These are phyloP conservation scores for Lamellibrachia satsuma DNA, from an alignment of 2,888 invertebrate genomes.

Conservation along the genomic window DNA sequence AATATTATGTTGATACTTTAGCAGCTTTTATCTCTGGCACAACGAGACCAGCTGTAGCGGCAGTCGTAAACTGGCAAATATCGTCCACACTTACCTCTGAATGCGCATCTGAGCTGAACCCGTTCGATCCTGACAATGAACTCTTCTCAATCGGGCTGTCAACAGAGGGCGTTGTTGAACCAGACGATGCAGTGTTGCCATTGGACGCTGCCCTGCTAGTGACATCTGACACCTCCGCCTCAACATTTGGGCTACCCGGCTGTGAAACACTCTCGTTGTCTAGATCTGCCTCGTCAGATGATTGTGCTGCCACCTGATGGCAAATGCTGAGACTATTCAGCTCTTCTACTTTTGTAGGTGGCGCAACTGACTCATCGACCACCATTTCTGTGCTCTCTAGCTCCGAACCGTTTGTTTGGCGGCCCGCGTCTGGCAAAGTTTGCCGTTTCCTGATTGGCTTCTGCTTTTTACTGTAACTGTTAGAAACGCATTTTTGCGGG, in stretches of 20 bases:
- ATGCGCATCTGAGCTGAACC: slow-evolving; percentile 25
- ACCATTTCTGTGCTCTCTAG: background rate
- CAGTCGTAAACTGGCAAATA: background rate
- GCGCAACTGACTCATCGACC: background rate
- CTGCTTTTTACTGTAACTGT: background rate
- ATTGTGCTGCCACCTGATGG: slow-evolving; percentile 2
- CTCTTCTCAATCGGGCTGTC: background rate
- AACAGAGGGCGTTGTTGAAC: background rate
- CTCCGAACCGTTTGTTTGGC: background rate
- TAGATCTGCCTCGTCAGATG: background rate
- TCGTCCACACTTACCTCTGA: slow-evolving; percentile 24
- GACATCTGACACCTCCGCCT: slow-evolving; percentile 19
- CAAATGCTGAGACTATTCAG: background rate
- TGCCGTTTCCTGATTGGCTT: background rate
- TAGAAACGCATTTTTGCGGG: background rate
- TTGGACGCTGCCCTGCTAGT: slow-evolving; percentile 14
- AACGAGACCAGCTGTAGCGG: background rate
- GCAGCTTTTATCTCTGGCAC: background rate
- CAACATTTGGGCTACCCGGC: background rate
- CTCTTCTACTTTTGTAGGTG: background rate
- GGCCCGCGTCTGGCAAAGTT: background rate
- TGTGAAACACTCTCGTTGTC: background rate
- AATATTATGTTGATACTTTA: background rate
- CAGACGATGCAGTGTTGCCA: background rate
- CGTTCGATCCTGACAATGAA: background rate